Percentiles rank a stretch among this genome's conserved stretches.
phyloP scores from a whole-genome alignment of 2,113 vertebrate genomes.

The Actenoides hombroni region DNA sequence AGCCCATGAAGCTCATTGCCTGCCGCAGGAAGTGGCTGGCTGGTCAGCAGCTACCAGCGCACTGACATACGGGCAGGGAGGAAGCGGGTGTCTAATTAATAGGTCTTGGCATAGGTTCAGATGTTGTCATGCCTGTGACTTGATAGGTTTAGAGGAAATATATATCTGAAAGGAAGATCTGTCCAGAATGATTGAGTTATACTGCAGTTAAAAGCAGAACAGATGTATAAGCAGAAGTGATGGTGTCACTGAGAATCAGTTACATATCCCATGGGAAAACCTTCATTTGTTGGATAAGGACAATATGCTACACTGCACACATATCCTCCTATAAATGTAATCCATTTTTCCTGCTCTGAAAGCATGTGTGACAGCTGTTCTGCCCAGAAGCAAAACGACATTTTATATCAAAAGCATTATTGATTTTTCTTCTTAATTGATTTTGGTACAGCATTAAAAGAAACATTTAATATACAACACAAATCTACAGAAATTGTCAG shows the following conservation, averaged over 20 bases:
- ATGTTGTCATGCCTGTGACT: conserved; percentile 46
- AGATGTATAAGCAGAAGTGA: conserved; percentile 72
- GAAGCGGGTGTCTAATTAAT: conserved; percentile 50
- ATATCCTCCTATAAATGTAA: background rate
- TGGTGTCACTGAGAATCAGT: conserved; percentile 71
- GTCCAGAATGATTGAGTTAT: conserved; percentile 61
- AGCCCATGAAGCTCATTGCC: background rate
- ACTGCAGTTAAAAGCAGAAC: conserved; percentile 71
- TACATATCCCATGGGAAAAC: conserved; percentile 66
- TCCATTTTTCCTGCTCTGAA: conserved; percentile 31
- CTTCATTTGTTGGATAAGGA: conserved; percentile 69
- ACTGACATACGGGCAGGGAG: background rate
- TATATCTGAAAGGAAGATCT: conserved; percentile 65
- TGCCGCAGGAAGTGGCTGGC: background rate
- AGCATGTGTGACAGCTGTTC: conserved; percentile 34
- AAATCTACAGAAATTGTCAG: background rate
- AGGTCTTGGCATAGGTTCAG: conserved; percentile 51
- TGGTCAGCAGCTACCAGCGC: background rate
- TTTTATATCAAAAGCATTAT: conserved; percentile 49
- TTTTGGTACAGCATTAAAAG: background rate
- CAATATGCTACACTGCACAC: conserved; percentile 56
- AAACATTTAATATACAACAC: background rate
- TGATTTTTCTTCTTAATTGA: background rate
- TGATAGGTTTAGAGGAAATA: conserved; percentile 59
- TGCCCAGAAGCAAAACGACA: conserved; percentile 28